Base-by-base conservation (phyloP, 2,888 invertebrate species). In the Drosophila suboccidentalis region DNA sequence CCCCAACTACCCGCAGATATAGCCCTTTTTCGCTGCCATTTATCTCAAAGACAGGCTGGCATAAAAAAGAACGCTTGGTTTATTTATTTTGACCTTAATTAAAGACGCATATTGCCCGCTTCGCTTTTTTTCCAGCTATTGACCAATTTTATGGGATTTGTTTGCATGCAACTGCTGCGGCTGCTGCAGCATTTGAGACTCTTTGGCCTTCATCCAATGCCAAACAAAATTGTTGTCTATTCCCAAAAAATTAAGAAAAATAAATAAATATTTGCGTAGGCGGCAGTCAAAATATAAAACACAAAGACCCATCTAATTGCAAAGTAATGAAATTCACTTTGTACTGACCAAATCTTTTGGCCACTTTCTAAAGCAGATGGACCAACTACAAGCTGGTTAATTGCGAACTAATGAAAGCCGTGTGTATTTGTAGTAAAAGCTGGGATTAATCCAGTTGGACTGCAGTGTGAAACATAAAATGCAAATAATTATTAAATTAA, bases 31-130 rank as follows among this genome's bases (percentile, higher is more conserved):
- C 36, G 53, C 75, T 63, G 79, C 76, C 73, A 85, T 87, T 89
- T 85, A 85, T 89, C 79, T 75, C 75, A 76, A 77, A 79, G 83
- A 74, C 74, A 79, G 47, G 38, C 60, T 58, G 70, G 47, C 71
- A 65, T 67, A 72, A 67, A 71, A 78, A 71, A 66, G 61, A 60
- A 57, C 66, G 68, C 49, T 73, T 51, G 15, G 68, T 59, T 54
- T 75, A 75, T 77, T 75, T 70, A 67, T 76, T 82, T 71, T 87
- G 80, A 80, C 89, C 87, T 88, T 86, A 90, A 87, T 87, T 90
- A 87, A 82, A 89, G 84, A 78, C 78, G 90, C 90, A 77, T 86
- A 85, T 82, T 87, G 75, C 72, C 58, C 47, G 71, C 66, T 71
- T 71, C 57, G 62, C 69, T 57, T 83, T 67, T 65, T 72, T 53